Percentiles rank a stretch among this genome's conserved stretches.
phyloP scores from a whole-genome alignment of 2,113 vertebrate genomes.

The Eidolon helvum region DNA sequence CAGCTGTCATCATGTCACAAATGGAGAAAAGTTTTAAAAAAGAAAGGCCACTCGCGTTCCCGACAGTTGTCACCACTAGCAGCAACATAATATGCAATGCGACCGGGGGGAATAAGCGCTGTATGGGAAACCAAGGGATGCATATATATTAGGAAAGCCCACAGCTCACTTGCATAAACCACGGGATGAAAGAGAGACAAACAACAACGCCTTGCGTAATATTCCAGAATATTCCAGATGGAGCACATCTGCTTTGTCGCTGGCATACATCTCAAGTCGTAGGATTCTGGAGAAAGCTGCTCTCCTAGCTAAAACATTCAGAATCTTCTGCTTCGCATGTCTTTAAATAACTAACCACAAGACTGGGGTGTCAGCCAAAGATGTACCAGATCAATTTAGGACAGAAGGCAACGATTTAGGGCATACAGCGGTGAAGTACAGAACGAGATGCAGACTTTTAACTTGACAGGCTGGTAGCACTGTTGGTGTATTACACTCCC shows the following conservation, averaged over 20 bases:
- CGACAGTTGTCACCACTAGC: constrained; percentile 10
- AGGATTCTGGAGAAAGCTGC: background rate
- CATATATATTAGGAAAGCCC: background rate
- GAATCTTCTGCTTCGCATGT: background rate
- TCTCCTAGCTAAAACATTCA: background rate
- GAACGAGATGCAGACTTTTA: background rate
- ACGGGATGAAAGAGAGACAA: background rate
- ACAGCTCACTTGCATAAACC: background rate
- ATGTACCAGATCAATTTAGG: background rate
- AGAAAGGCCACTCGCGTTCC: background rate
- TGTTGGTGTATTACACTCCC: background rate
- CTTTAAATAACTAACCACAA: background rate
- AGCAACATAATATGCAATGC: background rate
- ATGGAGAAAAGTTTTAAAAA: background rate
- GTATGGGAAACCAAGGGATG: background rate
- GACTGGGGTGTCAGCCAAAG: background rate
- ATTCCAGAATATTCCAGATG: background rate
- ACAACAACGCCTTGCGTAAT: background rate
- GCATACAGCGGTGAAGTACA: no score
- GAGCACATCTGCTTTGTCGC: background rate
- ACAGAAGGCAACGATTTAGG: background rate
- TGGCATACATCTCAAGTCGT: background rate
- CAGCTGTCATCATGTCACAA: constrained; percentile 46
- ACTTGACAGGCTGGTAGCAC: background rate
- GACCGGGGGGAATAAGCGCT: background rate